Conservation (phyloP, 2,113 vertebrate genomes). For the Vulpes ferrilata region DNA sequence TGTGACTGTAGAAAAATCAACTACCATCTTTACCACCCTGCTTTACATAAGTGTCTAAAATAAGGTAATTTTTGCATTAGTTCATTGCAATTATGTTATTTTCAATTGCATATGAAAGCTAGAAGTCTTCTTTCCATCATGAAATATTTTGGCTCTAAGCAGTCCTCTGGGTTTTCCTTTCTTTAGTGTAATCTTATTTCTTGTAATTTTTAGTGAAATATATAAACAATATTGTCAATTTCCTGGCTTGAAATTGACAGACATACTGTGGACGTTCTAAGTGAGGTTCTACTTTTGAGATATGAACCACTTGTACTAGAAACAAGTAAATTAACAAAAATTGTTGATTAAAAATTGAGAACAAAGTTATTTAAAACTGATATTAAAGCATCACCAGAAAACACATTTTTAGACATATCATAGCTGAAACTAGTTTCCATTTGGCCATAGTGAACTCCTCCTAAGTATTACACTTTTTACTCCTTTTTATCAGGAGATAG, state of each 20-base stretch:
- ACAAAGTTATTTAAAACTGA: slow-evolving; percentile 21
- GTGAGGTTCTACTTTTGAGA: slow-evolving; percentile 7
- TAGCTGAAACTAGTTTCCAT: neutral
- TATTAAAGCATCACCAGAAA: neutral
- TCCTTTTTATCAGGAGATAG: neutral
- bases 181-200: neutral
- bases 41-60: neutral
- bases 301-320: neutral
- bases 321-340: neutral
- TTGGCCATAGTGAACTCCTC: neutral
- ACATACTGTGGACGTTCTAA: neutral
- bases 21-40: neutral
- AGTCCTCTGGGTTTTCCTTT: neutral
- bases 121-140: slow-evolving; percentile 38
- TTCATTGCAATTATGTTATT: neutral
- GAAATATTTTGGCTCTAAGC: neutral
- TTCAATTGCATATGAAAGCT: neutral
- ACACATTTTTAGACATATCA: neutral
- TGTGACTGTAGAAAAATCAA: neutral
- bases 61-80: neutral
- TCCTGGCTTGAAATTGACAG: neutral
- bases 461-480: neutral
- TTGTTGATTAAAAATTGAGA: neutral
- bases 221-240: neutral
- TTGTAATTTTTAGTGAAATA: slow-evolving; percentile 26